phyloP scores from a whole-genome alignment of 2,888 invertebrate species.

The Belgica antarctica region DNA sequence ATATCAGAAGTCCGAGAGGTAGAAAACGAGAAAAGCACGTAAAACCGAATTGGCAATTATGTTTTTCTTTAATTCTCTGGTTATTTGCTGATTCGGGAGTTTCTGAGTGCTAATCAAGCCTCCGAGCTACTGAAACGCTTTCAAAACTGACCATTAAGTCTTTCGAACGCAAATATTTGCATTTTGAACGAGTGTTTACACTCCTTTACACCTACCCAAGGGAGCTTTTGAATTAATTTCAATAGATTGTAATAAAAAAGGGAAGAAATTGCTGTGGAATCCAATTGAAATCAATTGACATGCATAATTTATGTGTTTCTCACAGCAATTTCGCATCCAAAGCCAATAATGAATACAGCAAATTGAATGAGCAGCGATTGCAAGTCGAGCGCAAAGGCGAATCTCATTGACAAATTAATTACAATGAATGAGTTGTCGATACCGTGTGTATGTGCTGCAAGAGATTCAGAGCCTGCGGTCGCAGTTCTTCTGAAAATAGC shows the following conservation, averaged over 20 bases:
- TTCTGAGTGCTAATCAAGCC: background rate
- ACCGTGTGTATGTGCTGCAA: background rate
- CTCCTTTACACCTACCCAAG: background rate
- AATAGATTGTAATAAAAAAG: too few relatives aligned
- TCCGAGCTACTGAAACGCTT: background rate
- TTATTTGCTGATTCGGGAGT: too few relatives aligned
- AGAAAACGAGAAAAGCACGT: background rate
- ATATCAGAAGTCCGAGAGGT: slow-evolving; percentile 11
- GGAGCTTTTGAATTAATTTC: slow-evolving; percentile 6
- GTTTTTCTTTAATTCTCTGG: background rate
- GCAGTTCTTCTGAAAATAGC: background rate
- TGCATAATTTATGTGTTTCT: slow-evolving; percentile 27
- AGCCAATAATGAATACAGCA: background rate
- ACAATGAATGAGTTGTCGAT: background rate
- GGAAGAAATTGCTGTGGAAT: slow-evolving; percentile 5
- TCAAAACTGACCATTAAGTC: background rate
- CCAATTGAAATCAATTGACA: slow-evolving; percentile 19
- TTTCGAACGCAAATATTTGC: slow-evolving; percentile 9
- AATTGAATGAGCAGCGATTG: background rate
- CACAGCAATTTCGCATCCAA: background rate
- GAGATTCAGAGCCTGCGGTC: slow-evolving; percentile 8
- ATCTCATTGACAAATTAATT: slow-evolving; percentile 37
- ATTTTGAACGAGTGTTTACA: background rate
- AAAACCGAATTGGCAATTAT: background rate
- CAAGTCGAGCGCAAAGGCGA: background rate